Evolutionary conservation across 1,140 invertebrate genomes (phyloP).

Genomic region (Galendromus occidentalis): DNA sequence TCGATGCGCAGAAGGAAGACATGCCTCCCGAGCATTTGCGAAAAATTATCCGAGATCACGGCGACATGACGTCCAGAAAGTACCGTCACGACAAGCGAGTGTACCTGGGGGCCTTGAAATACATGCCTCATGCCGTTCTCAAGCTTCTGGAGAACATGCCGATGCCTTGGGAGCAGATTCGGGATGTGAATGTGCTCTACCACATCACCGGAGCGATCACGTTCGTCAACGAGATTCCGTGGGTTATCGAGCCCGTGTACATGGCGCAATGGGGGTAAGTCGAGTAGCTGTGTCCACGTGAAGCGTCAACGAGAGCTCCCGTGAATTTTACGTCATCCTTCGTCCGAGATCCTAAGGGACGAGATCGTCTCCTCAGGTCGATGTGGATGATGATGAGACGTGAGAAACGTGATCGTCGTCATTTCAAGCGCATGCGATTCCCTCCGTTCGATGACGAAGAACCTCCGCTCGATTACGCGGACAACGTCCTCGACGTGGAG

Average conservation of each 20-base stretch:
- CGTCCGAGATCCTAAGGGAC: conserved; percentile 32
- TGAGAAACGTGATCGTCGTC: conserved; percentile 91
- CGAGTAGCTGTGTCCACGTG: neutral
- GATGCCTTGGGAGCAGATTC: conserved; percentile 99
- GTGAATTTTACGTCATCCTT: neutral
- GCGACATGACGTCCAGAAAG: conserved; percentile 97
- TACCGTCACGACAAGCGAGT: conserved; percentile 97
- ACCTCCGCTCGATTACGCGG: conserved; percentile 95
- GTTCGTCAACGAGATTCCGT: conserved; percentile 99
- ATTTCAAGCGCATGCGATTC: conserved; percentile 98
- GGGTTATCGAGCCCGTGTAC: conserved; percentile 97
- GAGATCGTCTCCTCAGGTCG: conserved; percentile 38
- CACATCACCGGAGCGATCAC: conserved; percentile 99
- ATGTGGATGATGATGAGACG: conserved; percentile 99
- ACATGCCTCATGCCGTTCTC: conserved; percentile 98
- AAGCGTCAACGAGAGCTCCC: conserved; percentile 8
- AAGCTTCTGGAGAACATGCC: conserved; percentile 99
- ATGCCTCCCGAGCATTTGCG: conserved; percentile 98
- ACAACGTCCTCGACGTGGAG: conserved; percentile 97
- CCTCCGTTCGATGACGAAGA: conserved; percentile 99
- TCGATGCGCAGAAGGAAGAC: conserved; percentile 96
- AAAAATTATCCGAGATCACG: conserved; percentile 97
- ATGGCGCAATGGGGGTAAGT: conserved; percentile 94
- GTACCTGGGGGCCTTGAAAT: conserved; percentile 92
- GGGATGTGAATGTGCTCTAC: conserved; percentile 90